Base-by-base conservation (phyloP, 2,797 vertebrate species). In the Ctenopoma multispine region DNA sequence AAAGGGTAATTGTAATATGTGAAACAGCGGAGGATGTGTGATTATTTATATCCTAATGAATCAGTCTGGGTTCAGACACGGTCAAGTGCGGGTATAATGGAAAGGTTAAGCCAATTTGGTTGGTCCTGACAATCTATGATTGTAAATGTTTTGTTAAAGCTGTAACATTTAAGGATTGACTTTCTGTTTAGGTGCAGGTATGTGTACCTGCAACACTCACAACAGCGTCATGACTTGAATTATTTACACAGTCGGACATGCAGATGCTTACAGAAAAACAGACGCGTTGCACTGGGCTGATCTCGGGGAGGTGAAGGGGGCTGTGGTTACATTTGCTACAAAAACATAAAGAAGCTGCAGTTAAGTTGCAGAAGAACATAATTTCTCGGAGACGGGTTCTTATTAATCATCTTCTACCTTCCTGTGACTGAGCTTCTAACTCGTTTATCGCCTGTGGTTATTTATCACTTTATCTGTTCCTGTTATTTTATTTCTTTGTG, bases 1-100 rank as follows among this genome's bases (percentile, higher is more conserved):
- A 72, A 68, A 75, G 62, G 60, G 57, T 66, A 17, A 72, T 60
- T 72, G 68, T 67, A 57, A 75, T 44, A 72, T 51, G 44, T 70
- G 72, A 55, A 49, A 53, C 13, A 46, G n/a, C 34, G 15, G 49
- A 34, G 18, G 44, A 7, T 3, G 24, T 21, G 41, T 15, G 7
- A 47, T 61, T 76, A 40, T 72, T 79, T 50, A 23, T 36, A 14
- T 65, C 12, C 54, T 51, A 31, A 75, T 21, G 69, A 57, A 36
- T 34, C 58, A 11, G 27, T 40, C 72, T 55, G 69, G 29, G 8
- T 40, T 57, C 8, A 27, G 47, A 46, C 48, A 34, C 61, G n/a
- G 29, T 53, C 36, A 36, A 10, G 36, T 36, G 9, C 2, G 36
- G 11, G 36, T 36, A 12, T 36, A 36, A 36, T 36, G 36, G 36